Base-by-base conservation (phyloP, 2,888 invertebrate genomes). In the Glaucopsyche alexis region DNA sequence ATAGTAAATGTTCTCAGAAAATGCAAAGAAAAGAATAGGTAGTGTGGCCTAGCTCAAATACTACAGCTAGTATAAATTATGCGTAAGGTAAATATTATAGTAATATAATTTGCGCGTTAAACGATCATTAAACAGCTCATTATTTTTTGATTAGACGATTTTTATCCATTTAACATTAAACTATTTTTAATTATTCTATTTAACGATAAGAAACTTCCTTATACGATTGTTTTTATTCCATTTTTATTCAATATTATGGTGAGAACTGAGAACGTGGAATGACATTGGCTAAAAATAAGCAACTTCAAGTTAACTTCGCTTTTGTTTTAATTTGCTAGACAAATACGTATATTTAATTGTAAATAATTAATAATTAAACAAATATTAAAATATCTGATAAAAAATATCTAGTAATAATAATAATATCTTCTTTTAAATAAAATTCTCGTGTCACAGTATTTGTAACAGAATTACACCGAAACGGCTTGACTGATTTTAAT, bases 161-260 rank as follows among this genome's bases (percentile, higher is more conserved):
- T 52, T 16, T 52, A 52, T 52, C n/a, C 14, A n/a, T 52, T 52
- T 16, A 52, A 7, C 50, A 52, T 52, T 52, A 52, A 52, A 52
- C 50, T 52, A 52, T 52, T 52, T 52, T 52, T 52, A 52, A 52
- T 52, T 52, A 52, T 52, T 52, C 16, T 52, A 52, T 16, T 50
- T 52, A 52, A 52, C n/a, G 50, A 52, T 52, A 52, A 52, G 50
- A 52, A 52, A 52, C 50, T 52, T 52, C 50, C 50, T 52, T 8
- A n/a, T 52, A 16, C 50, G 50, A 52, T 52, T 52, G 50, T 52
- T 52, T 50, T 50, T n/a, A 29, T 29, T 60, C 13, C 8, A 60
- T 60, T 29, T 60, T 60, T 60, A 7, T 29, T 60, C n/a, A n/a
- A 52, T 52, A 16, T 52, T 7, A 52, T 52, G n/a, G 50, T 52